Evolutionary conservation across 2,113 vertebrate species (phyloP).

Genomic region (Bagarius yarrelli): DNA sequence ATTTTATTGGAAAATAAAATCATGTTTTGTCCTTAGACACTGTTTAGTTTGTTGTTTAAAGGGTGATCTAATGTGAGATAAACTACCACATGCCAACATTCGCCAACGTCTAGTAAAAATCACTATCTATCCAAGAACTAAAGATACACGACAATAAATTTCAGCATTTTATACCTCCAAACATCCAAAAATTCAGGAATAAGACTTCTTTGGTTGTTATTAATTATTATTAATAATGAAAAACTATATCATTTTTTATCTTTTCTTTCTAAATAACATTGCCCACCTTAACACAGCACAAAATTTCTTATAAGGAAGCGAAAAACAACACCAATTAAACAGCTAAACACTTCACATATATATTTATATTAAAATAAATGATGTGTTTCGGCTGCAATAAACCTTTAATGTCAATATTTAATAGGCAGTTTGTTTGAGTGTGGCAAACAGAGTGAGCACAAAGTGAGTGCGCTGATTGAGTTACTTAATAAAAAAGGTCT

Average conservation of each 20-base stretch:
- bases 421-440: neutral
- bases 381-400: too few species aligned
- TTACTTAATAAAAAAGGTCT: too few species aligned
- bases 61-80: too few species aligned
- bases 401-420: too few species aligned
- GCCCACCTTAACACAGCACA: too few species aligned
- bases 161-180: neutral
- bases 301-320: too few species aligned
- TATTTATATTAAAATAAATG: too few species aligned
- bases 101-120: neutral
- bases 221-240: neutral
- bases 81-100: too few species aligned
- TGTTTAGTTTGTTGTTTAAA: neutral
- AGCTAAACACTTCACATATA: too few species aligned
- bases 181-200: neutral
- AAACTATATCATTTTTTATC: too few species aligned
- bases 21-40: neutral
- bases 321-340: too few species aligned
- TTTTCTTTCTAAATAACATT: too few species aligned
- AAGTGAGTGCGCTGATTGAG: neutral
- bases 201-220: neutral
- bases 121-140: neutral
- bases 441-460: neutral
- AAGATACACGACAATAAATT: neutral
- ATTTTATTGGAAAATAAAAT: neutral